phyloP scores from a whole-genome alignment of 2,888 invertebrate genomes.

The Eudemis profundana region DNA sequence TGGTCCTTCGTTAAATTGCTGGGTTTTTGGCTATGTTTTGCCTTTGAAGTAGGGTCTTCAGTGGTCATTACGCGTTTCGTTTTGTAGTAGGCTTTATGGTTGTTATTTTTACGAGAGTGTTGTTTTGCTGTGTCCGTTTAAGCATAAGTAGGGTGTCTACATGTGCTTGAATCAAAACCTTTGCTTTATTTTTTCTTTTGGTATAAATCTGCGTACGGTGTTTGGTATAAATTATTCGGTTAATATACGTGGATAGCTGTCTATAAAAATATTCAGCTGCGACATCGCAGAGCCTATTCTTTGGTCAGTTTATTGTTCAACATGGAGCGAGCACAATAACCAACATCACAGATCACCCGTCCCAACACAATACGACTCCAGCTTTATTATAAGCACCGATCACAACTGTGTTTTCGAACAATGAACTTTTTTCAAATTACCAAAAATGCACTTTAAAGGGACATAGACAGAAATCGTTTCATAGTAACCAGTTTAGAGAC shows the following conservation, averaged over 20 bases:
- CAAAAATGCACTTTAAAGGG: conserved; percentile 51
- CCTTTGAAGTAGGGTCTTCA: conserved; percentile 55
- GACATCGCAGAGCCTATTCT: conserved; percentile 69
- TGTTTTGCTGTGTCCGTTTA: conserved; percentile 6
- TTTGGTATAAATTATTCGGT: neutral
- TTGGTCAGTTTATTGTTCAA: conserved; percentile 81
- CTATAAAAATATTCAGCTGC: conserved; percentile 79
- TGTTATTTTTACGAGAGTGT: conserved; percentile 31
- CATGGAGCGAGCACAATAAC: conserved; percentile 68
- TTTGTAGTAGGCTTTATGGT: conserved; percentile 27
- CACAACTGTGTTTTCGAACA: conserved; percentile 62
- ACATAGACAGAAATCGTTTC: conserved; percentile 58
- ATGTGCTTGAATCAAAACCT: neutral
- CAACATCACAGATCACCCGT: conserved; percentile 75
- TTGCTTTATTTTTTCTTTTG: neutral
- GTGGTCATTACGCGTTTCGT: conserved; percentile 40
- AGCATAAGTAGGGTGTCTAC: neutral
- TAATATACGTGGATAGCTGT: conserved; percentile 50
- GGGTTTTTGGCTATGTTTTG: conserved; percentile 74
- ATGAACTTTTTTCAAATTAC: conserved; percentile 60
- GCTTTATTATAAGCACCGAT: conserved; percentile 74
- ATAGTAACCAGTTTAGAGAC: conserved; percentile 48
- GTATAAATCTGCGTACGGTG: neutral
- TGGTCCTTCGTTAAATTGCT: conserved; percentile 77
- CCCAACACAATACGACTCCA: conserved; percentile 68